Conservation (phyloP, 2,888 invertebrate genomes). For the Coenonympha glycerion region DNA sequence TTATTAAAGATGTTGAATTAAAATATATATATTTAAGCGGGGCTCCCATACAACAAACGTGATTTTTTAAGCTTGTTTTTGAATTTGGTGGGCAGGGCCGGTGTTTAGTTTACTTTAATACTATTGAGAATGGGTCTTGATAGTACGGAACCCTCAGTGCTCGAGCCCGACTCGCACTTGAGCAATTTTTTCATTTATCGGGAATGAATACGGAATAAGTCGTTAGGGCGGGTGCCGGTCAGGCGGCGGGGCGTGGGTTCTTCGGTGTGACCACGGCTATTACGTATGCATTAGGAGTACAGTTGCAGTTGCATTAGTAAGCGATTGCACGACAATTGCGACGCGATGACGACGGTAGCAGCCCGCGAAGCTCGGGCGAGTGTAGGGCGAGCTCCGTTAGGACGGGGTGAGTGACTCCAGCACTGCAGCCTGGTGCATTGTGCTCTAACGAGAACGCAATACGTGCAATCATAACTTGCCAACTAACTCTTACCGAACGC, state of each 20-base stretch:
- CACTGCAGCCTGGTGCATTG: constrained; percentile 74
- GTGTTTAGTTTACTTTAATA: too few relatives aligned
- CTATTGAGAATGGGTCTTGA: too few relatives aligned
- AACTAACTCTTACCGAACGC: constrained; percentile 50
- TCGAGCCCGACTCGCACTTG: too few relatives aligned
- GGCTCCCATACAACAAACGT: too few relatives aligned
- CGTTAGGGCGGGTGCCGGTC: constrained; percentile 24
- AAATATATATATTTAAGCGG: too few relatives aligned
- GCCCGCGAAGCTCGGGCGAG: constrained; percentile 40
- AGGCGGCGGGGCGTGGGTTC: constrained; percentile 31
- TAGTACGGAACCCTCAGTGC: too few relatives aligned
- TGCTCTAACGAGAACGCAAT: constrained; percentile 74
- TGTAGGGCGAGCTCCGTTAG: constrained; percentile 74
- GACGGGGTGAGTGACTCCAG: constrained; percentile 71
- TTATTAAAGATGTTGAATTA: too few relatives aligned
- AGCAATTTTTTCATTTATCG: constrained; percentile 17
- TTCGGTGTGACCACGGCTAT: constrained; percentile 41
- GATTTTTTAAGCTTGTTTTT: too few relatives aligned
- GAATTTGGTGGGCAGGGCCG: too few relatives aligned
- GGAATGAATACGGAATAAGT: constrained; percentile 14
- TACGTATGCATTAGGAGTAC: constrained; percentile 48
- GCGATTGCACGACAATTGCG: constrained; percentile 61
- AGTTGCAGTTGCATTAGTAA: constrained; percentile 61
- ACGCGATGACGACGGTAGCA: constrained; percentile 56
- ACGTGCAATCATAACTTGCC: constrained; percentile 62